Evolutionary conservation across 2,797 vertebrate genomes (phyloP).

Genomic region (Eleutherodactylus coqui): DNA sequence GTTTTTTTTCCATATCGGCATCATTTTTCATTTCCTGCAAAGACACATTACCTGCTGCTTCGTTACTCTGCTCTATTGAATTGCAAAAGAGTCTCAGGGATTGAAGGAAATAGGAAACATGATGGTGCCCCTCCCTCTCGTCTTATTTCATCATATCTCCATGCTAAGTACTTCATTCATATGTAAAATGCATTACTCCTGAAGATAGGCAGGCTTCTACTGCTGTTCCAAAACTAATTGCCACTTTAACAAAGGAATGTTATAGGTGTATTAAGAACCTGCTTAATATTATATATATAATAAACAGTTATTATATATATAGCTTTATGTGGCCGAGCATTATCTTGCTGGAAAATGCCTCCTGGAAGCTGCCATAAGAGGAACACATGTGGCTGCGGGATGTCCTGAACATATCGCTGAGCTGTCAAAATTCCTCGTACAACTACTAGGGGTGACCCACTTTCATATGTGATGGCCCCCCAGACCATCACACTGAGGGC

Average conservation of each 20-base stretch:
- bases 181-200: constrained; percentile 21
- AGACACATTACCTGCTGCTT: constrained; percentile 12
- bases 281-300: too few species aligned
- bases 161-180: constrained; percentile 52
- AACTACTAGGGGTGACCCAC: too few species aligned
- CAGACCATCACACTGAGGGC: too few species aligned
- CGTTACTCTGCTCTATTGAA: constrained; percentile 30
- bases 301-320: too few species aligned
- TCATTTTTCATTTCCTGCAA: constrained; percentile 18
- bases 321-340: too few species aligned
- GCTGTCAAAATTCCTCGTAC: too few species aligned
- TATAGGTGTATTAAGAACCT: too few species aligned
- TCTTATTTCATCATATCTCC: constrained; percentile 45
- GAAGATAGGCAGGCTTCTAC: constrained; percentile 43
- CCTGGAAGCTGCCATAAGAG: too few species aligned
- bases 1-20: background rate
- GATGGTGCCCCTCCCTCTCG: constrained; percentile 15
- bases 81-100: constrained; percentile 16
- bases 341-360: too few species aligned
- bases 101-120: constrained; percentile 24
- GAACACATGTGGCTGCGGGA: too few species aligned
- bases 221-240: constrained; percentile 59
- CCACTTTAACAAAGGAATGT: constrained; percentile 66
- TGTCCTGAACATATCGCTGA: too few species aligned
- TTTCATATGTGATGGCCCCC: too few species aligned